Conservation (phyloP, 2,797 vertebrate genomes). For the Enteromius fasciolatus region DNA sequence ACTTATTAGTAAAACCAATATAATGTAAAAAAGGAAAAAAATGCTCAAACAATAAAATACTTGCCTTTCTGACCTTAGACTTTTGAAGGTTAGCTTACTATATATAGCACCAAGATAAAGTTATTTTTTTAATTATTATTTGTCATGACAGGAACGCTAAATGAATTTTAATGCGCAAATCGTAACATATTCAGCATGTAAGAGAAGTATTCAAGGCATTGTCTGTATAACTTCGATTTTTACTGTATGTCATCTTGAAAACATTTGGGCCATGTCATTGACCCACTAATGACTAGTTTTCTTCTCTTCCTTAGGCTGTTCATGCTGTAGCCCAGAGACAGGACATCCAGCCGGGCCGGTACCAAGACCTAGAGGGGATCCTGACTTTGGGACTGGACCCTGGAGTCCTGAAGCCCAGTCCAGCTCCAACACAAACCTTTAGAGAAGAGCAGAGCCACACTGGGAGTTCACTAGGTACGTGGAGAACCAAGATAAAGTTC, state of each 20-base stretch:
- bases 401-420: conserved; percentile 38
- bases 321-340: conserved; percentile 57
- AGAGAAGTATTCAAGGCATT: background rate
- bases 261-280: background rate
- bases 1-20: background rate
- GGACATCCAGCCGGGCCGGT: conserved; percentile 57
- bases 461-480: conserved; percentile 26
- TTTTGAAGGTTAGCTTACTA: background rate
- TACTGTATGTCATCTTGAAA: background rate
- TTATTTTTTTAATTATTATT: background rate
- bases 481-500: conserved; percentile 24
- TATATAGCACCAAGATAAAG: background rate
- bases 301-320: conserved; percentile 62
- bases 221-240: background rate
- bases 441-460: conserved; percentile 44
- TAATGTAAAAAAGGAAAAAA: background rate
- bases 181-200: background rate
- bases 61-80: background rate
- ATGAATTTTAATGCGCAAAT: background rate
- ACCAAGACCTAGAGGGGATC: conserved; percentile 65
- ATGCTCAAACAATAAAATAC: background rate
- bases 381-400: conserved; percentile 64
- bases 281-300: background rate
- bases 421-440: conserved; percentile 42
- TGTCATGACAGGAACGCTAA: background rate